Evolutionary conservation across 2,797 vertebrate species (phyloP).

Genomic region (Chaetodon trifasciatus): DNA sequence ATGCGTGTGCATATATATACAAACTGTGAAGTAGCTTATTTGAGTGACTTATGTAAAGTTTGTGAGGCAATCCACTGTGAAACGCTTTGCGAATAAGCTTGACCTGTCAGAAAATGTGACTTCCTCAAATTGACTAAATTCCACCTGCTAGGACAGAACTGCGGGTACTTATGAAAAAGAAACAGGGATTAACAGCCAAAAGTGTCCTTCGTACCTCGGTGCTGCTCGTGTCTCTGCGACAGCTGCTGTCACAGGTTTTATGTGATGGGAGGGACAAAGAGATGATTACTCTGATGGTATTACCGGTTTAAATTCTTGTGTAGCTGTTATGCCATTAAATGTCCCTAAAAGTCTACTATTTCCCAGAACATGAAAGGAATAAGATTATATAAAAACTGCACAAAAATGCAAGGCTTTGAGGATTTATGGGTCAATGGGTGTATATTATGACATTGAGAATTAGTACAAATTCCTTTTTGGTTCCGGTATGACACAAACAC

Average conservation of each 20-base stretch:
- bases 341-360: constrained; percentile 20
- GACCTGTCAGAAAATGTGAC: constrained; percentile 62
- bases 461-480: neutral
- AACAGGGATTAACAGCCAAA: constrained; percentile 64
- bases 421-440: neutral
- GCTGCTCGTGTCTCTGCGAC: constrained; percentile 56
- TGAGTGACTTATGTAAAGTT: constrained; percentile 47
- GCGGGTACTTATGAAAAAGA: constrained; percentile 56
- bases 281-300: constrained; percentile 58
- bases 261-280: constrained; percentile 52
- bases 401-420: neutral
- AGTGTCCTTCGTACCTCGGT: constrained; percentile 40
- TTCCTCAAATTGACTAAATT: constrained; percentile 61
- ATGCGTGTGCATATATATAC: constrained; percentile 19
- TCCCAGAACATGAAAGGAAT: constrained; percentile 7
- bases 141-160: constrained; percentile 47
- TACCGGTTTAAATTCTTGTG: constrained; percentile 55
- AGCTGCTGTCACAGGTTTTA: constrained; percentile 61
- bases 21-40: constrained; percentile 55
- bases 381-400: neutral
- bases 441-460: neutral
- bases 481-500: neutral
- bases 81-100: constrained; percentile 44
- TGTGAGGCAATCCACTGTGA: constrained; percentile 40
- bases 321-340: constrained; percentile 13